Evolutionary conservation across 2,113 vertebrate genomes (phyloP).

Genomic region (Eudyptes chrysolophus): DNA sequence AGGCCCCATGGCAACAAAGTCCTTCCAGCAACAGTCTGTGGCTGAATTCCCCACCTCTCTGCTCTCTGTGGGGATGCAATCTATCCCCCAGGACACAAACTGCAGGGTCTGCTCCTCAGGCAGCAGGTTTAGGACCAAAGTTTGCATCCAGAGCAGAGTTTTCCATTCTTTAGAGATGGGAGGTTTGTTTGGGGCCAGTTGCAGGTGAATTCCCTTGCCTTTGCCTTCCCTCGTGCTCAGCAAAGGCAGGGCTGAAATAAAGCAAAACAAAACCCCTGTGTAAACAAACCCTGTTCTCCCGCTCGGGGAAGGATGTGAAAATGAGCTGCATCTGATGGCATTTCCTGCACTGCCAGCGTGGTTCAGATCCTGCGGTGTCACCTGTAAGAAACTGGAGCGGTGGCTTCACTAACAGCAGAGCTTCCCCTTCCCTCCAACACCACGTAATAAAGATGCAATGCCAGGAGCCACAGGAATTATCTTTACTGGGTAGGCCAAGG

Average conservation of each 20-base stretch:
- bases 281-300: neutral
- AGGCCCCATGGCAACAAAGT: neutral
- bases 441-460: rapidly evolving
- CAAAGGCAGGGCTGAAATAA: neutral
- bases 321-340: rapidly evolving
- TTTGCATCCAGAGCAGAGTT: neutral
- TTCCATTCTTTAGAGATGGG: neutral
- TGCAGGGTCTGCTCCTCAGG: neutral
- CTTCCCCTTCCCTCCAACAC: neutral
- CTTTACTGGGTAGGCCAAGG: neutral
- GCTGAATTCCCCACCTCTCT: neutral
- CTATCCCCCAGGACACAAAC: rapidly evolving
- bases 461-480: rapidly evolving
- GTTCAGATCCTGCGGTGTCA: neutral
- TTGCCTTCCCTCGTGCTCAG: neutral
- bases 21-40: neutral
- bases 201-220: neutral
- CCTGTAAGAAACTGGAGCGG: neutral
- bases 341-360: neutral
- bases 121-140: neutral
- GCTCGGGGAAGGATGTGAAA: neutral
- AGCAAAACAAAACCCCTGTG: neutral
- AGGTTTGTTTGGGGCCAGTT: neutral
- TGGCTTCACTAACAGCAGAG: neutral
- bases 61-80: neutral